phyloP scores from a whole-genome alignment of 2,113 vertebrate genomes.

The Periophthalmodon schlosseri region DNA sequence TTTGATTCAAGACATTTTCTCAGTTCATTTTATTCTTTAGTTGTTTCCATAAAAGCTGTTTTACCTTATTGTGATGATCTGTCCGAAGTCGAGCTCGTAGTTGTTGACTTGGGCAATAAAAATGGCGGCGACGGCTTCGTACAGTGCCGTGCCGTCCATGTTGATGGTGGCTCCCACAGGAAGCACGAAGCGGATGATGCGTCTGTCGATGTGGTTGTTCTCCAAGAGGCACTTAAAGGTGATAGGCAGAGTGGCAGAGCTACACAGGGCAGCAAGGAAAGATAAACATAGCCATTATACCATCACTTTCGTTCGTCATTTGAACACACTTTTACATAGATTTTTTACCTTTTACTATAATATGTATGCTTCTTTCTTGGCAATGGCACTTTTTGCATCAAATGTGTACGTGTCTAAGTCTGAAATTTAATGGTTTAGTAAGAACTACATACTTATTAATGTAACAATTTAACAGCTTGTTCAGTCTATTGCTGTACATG shows the following conservation, averaged over 20 bases:
- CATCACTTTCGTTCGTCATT: background rate
- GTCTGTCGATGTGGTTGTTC: conserved; percentile 75
- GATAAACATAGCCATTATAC: background rate
- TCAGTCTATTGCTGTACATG: no score
- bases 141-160: conserved; percentile 71
- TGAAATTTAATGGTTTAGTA: no score
- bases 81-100: conserved; percentile 73
- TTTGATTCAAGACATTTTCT: no score
- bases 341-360: no score
- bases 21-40: no score
- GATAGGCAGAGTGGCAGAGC: conserved; percentile 76
- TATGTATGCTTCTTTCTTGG: no score
- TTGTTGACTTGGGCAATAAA: conserved; percentile 75
- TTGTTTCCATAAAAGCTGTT: no score
- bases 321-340: background rate
- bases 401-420: no score
- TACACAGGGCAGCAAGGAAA: conserved; percentile 20
- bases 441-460: no score
- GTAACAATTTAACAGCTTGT: no score
- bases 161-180: conserved; percentile 74
- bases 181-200: conserved; percentile 74
- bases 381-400: no score
- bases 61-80: conserved; percentile 75
- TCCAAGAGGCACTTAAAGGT: conserved; percentile 77
- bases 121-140: conserved; percentile 73